Evolutionary conservation across 2,797 vertebrate species (phyloP).

Genomic region (Lacerta agilis): DNA sequence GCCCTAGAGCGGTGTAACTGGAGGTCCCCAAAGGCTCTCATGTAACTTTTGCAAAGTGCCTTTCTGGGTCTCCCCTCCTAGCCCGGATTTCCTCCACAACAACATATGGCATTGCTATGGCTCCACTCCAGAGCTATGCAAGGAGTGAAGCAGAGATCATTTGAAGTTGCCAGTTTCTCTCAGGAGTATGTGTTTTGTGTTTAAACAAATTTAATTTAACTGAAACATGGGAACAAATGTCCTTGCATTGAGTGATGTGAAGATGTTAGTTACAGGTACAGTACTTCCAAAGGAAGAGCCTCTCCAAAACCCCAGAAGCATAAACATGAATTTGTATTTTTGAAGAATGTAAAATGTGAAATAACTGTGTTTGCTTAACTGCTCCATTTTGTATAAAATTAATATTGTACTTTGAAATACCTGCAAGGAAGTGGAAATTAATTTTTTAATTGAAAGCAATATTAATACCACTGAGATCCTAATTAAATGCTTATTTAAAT

Average conservation of each 20-base stretch:
- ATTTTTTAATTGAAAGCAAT: slow-evolving; percentile 97
- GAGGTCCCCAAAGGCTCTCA: not conserved
- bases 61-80: not conserved
- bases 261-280: slow-evolving; percentile 84
- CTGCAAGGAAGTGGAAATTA: slow-evolving; percentile 85
- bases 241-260: slow-evolving; percentile 82
- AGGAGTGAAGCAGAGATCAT: slow-evolving; percentile 66
- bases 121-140: not conserved
- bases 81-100: not conserved
- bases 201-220: slow-evolving; percentile 77
- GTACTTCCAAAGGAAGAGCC: slow-evolving; percentile 92
- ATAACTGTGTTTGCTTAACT: slow-evolving; percentile 90
- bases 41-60: slow-evolving; percentile 13
- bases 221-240: slow-evolving; percentile 79
- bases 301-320: slow-evolving; percentile 88
- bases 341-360: slow-evolving; percentile 98
- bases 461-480: slow-evolving; percentile 94
- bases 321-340: slow-evolving; percentile 95
- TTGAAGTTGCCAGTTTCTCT: slow-evolving; percentile 64
- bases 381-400: slow-evolving; percentile 96
- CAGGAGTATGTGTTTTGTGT: slow-evolving; percentile 72
- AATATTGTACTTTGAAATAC: slow-evolving; percentile 90
- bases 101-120: not conserved
- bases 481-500: slow-evolving; percentile 87
- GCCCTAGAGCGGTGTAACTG: not conserved